Conservation (phyloP, 2,888 invertebrate species). For the Nasonovia ribisnigri region DNA sequence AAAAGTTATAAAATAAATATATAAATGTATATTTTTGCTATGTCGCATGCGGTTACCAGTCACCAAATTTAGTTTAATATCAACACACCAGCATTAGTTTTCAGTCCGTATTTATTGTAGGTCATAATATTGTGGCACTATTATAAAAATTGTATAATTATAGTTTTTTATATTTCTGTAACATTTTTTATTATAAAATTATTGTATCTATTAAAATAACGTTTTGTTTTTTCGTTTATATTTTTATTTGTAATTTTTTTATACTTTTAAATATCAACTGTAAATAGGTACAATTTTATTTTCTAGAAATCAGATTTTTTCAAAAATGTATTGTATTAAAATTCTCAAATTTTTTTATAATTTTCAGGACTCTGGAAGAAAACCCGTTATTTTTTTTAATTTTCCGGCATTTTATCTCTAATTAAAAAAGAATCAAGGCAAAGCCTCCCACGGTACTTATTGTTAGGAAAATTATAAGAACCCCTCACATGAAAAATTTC, state of each 20-base stretch:
- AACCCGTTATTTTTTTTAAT: background rate
- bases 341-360: background rate
- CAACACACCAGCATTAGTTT: too few relatives aligned
- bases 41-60: too few relatives aligned
- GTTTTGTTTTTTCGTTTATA: background rate
- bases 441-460: background rate
- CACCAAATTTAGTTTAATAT: too few relatives aligned
- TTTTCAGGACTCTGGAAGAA: background rate
- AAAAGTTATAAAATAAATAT: background rate
- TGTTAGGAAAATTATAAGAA: background rate
- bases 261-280: background rate
- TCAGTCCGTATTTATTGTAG: too few relatives aligned
- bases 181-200: background rate
- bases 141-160: background rate
- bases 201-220: background rate
- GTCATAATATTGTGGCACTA: background rate
- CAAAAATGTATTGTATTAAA: background rate
- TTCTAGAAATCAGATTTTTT: too few relatives aligned
- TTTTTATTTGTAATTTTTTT: background rate
- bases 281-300: background rate
- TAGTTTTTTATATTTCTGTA: too few relatives aligned
- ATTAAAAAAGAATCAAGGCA: background rate
- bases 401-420: background rate
- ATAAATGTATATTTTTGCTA: too few relatives aligned
- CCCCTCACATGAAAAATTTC: background rate